Evolutionary conservation across 2,113 vertebrate genomes (phyloP).

Genomic region (Psilopsiagon aymara): DNA sequence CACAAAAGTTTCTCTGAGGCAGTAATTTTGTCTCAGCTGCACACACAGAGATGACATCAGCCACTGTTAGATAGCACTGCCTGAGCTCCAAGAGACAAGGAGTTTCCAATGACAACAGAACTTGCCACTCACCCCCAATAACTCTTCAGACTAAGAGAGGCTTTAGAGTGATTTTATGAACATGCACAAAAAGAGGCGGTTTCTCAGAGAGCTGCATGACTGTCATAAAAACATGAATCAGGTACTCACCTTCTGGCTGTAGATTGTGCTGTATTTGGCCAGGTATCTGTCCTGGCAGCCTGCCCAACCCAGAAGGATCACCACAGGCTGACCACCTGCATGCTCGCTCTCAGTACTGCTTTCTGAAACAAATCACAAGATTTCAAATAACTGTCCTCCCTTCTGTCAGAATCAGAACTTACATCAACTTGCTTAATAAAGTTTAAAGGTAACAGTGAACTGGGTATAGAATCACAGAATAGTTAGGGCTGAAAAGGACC

Average conservation of each 20-base stretch:
- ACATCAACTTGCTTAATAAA: fast-evolving
- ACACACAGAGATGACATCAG: neutral
- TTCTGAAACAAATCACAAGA: slow-evolving; percentile 55
- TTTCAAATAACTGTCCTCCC: neutral
- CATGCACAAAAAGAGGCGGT: neutral
- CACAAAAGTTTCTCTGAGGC: neutral
- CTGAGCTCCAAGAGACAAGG: neutral
- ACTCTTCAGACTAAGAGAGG: neutral
- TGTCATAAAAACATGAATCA: neutral
- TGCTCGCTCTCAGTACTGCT: slow-evolving; percentile 33
- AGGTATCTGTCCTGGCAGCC: slow-evolving; percentile 92
- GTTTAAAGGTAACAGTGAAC: neutral
- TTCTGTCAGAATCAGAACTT: fast-evolving
- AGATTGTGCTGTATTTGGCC: slow-evolving; percentile 92
- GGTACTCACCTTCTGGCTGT: slow-evolving; percentile 86
- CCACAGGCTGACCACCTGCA: slow-evolving; percentile 77
- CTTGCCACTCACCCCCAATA: neutral
- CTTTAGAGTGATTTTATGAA: neutral
- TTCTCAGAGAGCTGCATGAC: neutral
- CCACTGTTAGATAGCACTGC: neutral
- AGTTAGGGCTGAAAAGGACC: no score
- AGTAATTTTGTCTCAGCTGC: neutral
- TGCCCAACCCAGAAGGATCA: slow-evolving; percentile 95
- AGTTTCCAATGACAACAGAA: neutral
- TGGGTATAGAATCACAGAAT: no score